Conservation (phyloP, 2,113 vertebrate species). For the Sylvicapra grimmia region DNA sequence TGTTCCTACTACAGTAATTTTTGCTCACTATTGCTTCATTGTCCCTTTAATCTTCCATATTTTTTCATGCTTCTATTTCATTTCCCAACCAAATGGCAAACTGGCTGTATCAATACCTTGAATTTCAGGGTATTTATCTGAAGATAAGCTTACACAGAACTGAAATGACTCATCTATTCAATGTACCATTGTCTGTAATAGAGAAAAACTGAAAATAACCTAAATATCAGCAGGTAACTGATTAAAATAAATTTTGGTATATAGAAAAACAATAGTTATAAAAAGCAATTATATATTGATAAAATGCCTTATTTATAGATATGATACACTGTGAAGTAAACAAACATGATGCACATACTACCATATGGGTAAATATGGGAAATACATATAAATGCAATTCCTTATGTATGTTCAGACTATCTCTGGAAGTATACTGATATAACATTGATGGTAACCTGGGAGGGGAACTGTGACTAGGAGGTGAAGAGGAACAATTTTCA, state of each 20-base stretch:
- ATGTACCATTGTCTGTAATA: not conserved
- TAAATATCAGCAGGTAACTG: not conserved
- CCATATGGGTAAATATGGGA: not conserved
- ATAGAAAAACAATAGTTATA: not conserved
- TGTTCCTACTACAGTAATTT: not conserved
- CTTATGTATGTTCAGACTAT: not conserved
- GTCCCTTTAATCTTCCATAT: not conserved
- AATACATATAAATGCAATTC: not conserved
- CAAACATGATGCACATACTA: not conserved
- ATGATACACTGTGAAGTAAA: not conserved
- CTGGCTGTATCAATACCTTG: not conserved
- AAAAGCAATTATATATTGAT: not conserved
- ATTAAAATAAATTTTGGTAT: not conserved
- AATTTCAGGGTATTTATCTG: not conserved
- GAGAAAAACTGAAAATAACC: not conserved
- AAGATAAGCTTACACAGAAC: not conserved
- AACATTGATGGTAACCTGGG: not conserved
- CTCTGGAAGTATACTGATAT: not conserved
- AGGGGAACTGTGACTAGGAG: not conserved
- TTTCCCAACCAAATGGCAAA: conserved; percentile 16
- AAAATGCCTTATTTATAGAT: not conserved
- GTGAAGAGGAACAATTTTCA: not conserved
- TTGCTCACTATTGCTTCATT: not conserved
- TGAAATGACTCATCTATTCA: conserved; percentile 18
- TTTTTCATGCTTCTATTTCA: conserved; percentile 11